phyloP scores from a whole-genome alignment of 2,888 invertebrate genomes.

The Orthonevra nobilis region DNA sequence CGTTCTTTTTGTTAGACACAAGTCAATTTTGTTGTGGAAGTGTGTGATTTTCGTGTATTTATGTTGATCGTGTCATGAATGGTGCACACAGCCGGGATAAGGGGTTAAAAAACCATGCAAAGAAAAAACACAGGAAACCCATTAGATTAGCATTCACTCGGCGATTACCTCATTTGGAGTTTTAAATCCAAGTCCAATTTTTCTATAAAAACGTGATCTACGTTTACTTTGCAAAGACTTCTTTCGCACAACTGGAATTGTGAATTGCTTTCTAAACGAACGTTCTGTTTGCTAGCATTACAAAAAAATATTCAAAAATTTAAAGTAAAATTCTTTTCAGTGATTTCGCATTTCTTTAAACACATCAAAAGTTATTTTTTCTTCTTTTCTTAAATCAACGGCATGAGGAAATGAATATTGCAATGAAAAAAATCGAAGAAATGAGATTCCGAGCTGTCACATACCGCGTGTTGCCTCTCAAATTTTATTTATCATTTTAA shows the following conservation, averaged over 20 bases:
- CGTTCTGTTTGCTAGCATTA: slow-evolving; percentile 93
- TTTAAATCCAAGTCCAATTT: slow-evolving; percentile 97
- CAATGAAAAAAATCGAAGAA: too few species aligned
- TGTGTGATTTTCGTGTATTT: slow-evolving; percentile 51
- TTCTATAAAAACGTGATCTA: slow-evolving; percentile 90
- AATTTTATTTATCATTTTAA: too few species aligned
- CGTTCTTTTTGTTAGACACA: slow-evolving; percentile 87
- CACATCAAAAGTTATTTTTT: too few species aligned
- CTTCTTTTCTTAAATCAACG: too few species aligned
- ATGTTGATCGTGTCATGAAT: slow-evolving; percentile 30
- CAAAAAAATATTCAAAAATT: too few species aligned
- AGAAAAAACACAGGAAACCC: slow-evolving; percentile 74
- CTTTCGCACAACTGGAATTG: slow-evolving; percentile 96
- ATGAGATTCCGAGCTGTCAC: too few species aligned
- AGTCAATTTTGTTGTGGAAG: slow-evolving; percentile 22
- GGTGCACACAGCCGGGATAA: slow-evolving; percentile 31
- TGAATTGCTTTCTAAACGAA: slow-evolving; percentile 98
- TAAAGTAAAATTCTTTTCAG: too few species aligned
- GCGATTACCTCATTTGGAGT: slow-evolving; percentile 94
- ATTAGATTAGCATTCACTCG: slow-evolving; percentile 60
- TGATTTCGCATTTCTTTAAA: too few species aligned
- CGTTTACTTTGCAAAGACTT: slow-evolving; percentile 88
- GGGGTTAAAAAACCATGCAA: slow-evolving; percentile 73
- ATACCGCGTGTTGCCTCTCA: too few species aligned
- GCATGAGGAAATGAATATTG: too few species aligned